A percentile compares a stretch with the other conserved stretches of the same genome.
These are phyloP conservation scores for Myzus persicae DNA, from an alignment of 1,140 invertebrate genomes.

Conservation along the genomic window DNA sequence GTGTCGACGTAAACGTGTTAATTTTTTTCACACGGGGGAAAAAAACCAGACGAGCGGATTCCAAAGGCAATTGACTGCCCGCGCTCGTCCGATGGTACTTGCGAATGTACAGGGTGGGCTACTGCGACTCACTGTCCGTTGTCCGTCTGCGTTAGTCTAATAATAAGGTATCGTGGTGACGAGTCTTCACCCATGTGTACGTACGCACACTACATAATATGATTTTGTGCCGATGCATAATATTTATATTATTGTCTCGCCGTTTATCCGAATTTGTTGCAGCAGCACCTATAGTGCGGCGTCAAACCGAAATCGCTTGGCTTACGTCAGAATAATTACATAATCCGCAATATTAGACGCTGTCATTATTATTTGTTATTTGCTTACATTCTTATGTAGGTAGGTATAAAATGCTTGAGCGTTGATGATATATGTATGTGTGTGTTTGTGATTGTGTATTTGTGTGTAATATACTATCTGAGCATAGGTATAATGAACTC, in stretches of 20 bases:
- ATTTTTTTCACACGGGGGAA: not conserved
- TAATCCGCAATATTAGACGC: not conserved
- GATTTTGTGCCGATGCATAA: not conserved
- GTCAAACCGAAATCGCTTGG: not conserved
- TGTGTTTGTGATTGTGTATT: too few relatives aligned
- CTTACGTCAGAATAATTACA: constrained; percentile 10
- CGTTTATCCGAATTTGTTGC: not conserved
- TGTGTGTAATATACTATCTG: not conserved
- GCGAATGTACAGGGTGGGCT: not conserved
- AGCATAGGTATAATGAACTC: not conserved
- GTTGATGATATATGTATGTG: too few relatives aligned
- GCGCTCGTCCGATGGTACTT: not conserved
- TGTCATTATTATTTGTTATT: not conserved
- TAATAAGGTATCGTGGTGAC: not conserved
- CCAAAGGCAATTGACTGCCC: not conserved
- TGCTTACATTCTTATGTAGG: not conserved
- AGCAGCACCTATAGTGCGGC: not conserved
- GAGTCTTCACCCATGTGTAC: too few relatives aligned
- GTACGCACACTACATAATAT: not conserved
- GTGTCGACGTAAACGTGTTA: not conserved
- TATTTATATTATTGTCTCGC: not conserved
- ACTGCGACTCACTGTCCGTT: not conserved
- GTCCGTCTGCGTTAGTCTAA: not conserved
- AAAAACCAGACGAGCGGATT: not conserved
- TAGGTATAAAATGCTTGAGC: too few relatives aligned